Evolutionary conservation across 2,888 invertebrate species (phyloP), one percentile per base, ranked within the genome.

Genomic region (Megastigmus dorsalis): DNA sequence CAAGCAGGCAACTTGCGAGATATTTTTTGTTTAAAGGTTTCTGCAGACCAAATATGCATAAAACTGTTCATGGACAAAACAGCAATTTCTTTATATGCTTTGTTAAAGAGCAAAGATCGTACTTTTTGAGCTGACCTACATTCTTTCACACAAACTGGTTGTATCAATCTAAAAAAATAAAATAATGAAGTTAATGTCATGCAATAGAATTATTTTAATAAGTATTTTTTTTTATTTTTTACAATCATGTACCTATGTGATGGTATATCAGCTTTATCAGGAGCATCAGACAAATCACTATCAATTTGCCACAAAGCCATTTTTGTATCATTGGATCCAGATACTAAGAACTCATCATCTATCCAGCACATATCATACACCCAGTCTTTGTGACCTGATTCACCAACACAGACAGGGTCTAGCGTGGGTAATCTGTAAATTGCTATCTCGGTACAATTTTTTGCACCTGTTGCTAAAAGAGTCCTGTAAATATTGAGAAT

Each of bases 331-430:
- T 97, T 92, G 0, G 97, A 97, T 10, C 97, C 97, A 5, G 97
- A 96, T 71, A 98, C 97, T 68, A 98, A 89, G 90, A 96, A 97
- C 88, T 97, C 95, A 88, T 98, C 98, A 88, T 98, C 98, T 76
- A 98, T 89, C 98, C 98, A 98, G 79, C 95, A 95, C 92, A 97
- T 93, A 85, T 98, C 98, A 88, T 95, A 92, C 78, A 96, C 95
- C 94, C 97, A 96, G 88, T 98, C 98, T 82, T 93, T 92, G 86
- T 98, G 98, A 1, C 95, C 96, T 82, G 90, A 89, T 90, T 97
- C 97, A 0, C 97, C 97, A 10, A 98, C 95, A 89, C 96, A 97
- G 2, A 97, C 93, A 0, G 98, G 97, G 89, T 97, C 97, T 76
- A 98, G 89, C 0, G 97, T 97, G n/a, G 98, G 98, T 82, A 98